These are phyloP conservation scores for Neolamprologus brichardi DNA, from an alignment of 2,113 vertebrate genomes.

Conservation along the genomic window DNA sequence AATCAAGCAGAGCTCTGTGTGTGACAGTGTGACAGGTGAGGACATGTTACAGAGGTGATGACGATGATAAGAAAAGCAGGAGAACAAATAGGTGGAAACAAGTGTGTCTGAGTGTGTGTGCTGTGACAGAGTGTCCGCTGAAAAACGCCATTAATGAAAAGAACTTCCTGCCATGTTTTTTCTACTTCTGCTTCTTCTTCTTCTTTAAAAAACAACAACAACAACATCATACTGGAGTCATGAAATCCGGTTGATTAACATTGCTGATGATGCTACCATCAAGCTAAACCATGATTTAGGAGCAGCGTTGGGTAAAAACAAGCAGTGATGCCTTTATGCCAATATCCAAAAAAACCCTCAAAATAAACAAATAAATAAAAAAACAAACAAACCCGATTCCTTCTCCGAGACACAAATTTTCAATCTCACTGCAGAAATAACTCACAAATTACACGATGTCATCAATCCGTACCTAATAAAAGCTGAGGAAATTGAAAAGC, in stretches of 20 bases:
- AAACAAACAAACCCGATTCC: neutral
- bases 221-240: neutral
- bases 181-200: neutral
- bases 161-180: neutral
- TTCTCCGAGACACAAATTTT: neutral
- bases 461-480: slow-evolving; percentile 9
- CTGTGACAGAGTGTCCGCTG: neutral
- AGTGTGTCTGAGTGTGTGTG: neutral
- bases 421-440: neutral
- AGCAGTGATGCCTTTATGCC: neutral
- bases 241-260: neutral
- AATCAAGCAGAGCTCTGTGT: neutral
- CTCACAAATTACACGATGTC: neutral
- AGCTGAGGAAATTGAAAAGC: slow-evolving; percentile 17
- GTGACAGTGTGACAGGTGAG: neutral
- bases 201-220: neutral
- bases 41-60: neutral
- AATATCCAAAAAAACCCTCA: slow-evolving; percentile 18
- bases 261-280: neutral
- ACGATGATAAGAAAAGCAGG: neutral
- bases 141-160: neutral
- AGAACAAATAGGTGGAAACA: neutral
- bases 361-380: neutral
- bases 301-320: neutral
- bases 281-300: neutral